Base-by-base conservation (phyloP, 2,797 vertebrate genomes). In the Periophthalmus magnuspinnatus region DNA sequence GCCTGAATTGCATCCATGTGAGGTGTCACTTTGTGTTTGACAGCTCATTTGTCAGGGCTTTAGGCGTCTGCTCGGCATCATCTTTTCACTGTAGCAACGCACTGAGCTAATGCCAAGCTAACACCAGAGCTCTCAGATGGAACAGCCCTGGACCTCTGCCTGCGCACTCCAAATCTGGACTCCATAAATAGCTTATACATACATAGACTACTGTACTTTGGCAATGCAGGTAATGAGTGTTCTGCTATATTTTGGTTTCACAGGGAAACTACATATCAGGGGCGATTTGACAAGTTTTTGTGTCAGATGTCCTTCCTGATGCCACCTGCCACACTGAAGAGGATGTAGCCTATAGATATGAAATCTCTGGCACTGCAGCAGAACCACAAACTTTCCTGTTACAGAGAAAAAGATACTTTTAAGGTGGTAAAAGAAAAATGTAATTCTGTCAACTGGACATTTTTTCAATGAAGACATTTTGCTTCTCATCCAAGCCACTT, bases 11-110 rank as follows among this genome's bases (percentile, higher is more conserved):
- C 70, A 68, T 77, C 70, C 61, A 80, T 65, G 76, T 70, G 76
- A 84, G 82, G 78, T 88, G 90, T 89, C 88, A 68, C 55, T 81
- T 92, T 73, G 78, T 66, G 71, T 91, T 83, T 81, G 86, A 84
- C 82, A 83, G 74, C 78, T 92, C 83, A 84, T 92, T 89, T 89
- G 87, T 93, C 88, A 89, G 76, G 83, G 78, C 79, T 87, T 75
- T 64, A 79, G 79, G 71, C 81, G 72, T 79, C 77, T 74, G 75
- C 78, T 80, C 76, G 73, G 79, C 81, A 71, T 75, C 84, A 71
- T 85, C 77, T 77, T 86, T 72, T 81, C 79, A 48, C 70, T 74
- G 70, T 67, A 47, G 78, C 61, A 65, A 79, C 81, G 68, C 5
- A 67, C 77, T 80, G 69, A 77, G 71, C 59, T 67, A 78, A 70